Conservation (phyloP, 2,888 invertebrate genomes). For the Acanthosoma haemorrhoidale region DNA sequence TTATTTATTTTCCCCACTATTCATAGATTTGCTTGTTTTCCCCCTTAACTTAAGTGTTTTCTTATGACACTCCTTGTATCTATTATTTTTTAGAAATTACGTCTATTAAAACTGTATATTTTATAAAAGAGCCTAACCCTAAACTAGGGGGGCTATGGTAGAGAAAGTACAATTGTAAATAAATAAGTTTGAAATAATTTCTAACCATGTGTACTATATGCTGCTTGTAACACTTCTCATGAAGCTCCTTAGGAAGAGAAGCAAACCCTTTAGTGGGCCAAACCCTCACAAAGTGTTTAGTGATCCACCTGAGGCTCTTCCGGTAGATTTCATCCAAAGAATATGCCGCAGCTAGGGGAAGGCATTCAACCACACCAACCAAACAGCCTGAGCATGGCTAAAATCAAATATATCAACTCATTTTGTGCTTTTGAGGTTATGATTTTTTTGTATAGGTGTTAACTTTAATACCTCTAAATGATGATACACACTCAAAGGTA, state of each 20-base stretch:
- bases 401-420: constrained; percentile 40
- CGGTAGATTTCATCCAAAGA: constrained; percentile 81
- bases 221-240: constrained; percentile 78
- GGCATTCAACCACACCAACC: constrained; percentile 78
- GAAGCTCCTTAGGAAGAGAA: constrained; percentile 71
- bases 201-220: constrained; percentile 69
- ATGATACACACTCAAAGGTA: too few species aligned
- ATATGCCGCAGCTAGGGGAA: constrained; percentile 78
- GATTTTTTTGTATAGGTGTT: too few species aligned
- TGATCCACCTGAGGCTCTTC: constrained; percentile 81
- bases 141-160: too few species aligned
- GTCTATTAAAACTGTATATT: too few species aligned
- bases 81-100: too few species aligned
- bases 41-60: too few species aligned
- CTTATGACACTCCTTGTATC: too few species aligned
- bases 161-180: not conserved
- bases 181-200: not conserved
- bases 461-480: too few species aligned
- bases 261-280: constrained; percentile 91
- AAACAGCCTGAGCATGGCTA: constrained; percentile 85
- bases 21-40: too few species aligned
- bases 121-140: too few species aligned
- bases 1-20: too few species aligned
- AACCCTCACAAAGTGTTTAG: constrained; percentile 75
- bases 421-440: too few species aligned